Conservation (phyloP, 2,888 invertebrate genomes). For the Zootermopsis nevadensis region DNA sequence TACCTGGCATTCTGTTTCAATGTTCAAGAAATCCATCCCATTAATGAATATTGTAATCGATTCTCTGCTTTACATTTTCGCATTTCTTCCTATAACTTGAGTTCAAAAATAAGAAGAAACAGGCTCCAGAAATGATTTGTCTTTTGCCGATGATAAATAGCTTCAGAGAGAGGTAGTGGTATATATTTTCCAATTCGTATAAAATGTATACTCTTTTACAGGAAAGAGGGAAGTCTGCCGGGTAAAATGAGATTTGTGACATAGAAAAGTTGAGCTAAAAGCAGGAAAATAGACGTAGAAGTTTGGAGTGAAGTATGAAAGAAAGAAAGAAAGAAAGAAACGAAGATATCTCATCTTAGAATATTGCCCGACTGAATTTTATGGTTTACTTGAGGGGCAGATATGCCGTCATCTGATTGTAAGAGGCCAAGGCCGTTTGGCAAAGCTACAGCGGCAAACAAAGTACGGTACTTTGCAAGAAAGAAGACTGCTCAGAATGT, state of each 20-base stretch:
- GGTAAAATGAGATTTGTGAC: not conserved
- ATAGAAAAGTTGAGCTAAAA: conserved; percentile 1
- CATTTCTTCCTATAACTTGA: too few species aligned
- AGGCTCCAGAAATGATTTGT: not conserved
- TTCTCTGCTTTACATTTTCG: too few species aligned
- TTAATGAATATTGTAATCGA: too few species aligned
- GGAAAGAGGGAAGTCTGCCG: not conserved
- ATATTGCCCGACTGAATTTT: not conserved
- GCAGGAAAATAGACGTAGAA: not conserved
- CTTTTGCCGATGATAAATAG: not conserved
- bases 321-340: not conserved
- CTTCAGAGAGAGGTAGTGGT: not conserved
- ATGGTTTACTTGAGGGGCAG: not conserved
- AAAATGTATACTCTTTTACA: not conserved
- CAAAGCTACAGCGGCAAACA: not conserved
- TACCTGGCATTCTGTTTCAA: too few species aligned
- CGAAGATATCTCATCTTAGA: not conserved
- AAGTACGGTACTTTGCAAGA: not conserved
- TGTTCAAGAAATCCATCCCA: too few species aligned
- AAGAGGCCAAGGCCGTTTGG: not conserved
- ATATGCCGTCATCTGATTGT: not conserved
- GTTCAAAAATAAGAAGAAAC: too few species aligned
- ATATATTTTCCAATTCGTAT: not conserved
- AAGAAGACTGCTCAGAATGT: not conserved
- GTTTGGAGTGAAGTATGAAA: not conserved